A percentile compares a stretch with the other conserved stretches of the same genome.
These are phyloP conservation scores for Bufo bufo DNA, from an alignment of 2,113 vertebrate species.

Conservation along the genomic window DNA sequence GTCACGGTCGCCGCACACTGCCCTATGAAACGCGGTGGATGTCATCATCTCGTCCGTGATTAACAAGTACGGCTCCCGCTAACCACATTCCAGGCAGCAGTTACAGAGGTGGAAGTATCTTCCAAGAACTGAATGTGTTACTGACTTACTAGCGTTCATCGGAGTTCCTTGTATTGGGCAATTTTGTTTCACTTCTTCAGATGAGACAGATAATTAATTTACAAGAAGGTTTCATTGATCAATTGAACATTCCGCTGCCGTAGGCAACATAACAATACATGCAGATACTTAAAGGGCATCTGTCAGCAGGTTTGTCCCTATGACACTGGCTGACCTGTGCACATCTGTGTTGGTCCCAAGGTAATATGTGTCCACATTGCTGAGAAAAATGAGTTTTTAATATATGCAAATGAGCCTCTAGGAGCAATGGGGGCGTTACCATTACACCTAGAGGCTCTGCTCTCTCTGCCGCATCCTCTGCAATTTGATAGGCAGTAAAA, in stretches of 20 bases:
- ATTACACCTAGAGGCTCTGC: no score
- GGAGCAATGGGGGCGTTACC: no score
- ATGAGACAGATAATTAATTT: not conserved
- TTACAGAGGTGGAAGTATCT: not conserved
- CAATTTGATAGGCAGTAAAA: no score
- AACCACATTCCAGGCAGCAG: not conserved
- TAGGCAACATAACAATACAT: not conserved
- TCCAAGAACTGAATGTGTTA: not conserved
- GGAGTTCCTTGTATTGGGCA: not conserved
- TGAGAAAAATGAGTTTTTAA: no score
- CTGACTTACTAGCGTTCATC: not conserved
- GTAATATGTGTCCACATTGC: no score
- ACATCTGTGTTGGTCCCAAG: no score
- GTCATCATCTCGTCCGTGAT: not conserved
- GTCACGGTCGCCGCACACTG: no score
- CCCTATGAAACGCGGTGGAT: not conserved
- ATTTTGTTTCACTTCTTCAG: conserved; percentile 5
- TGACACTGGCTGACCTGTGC: no score
- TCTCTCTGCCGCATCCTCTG: no score
- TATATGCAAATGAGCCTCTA: no score
- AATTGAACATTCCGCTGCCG: not conserved
- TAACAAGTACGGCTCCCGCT: not conserved
- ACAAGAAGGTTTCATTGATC: not conserved
- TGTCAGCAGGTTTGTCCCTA: no score
- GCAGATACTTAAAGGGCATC: not conserved